Base-by-base conservation (phyloP, 2,888 invertebrate species). In the Microctonus aethiopoides region DNA sequence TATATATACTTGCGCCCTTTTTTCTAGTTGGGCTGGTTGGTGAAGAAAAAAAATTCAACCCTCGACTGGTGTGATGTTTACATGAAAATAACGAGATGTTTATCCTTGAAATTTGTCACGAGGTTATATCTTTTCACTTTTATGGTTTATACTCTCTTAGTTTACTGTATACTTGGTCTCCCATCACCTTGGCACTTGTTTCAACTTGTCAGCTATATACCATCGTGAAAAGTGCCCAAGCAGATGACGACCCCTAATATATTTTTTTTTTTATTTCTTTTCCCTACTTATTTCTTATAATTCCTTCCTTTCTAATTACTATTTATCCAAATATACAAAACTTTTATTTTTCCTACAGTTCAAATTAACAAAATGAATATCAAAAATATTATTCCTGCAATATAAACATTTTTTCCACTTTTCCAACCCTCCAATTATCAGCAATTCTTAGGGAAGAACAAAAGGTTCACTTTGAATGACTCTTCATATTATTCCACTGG, bases 101-200 rank as follows among this genome's bases (percentile, higher is more conserved):
- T 75, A 68, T 73, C 76, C 76, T 76, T 76, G 74, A 68, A 65
- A 72, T 76, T 72, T 64, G 73, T 72, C 74, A 76, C 74, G 74
- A 71, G 57, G 51, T 46, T 34, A 68, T 69, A 46, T 46, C 16
- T 34, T 59, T 54, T 46, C n/a, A 69, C 24, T 64, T 69, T 68
- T 68, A 68, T 64, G 68, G 64, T 46, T 46, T n/a, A 16, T 16
- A 16, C 16, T 46, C 46, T 46, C 46, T 20, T 16, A 16, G 20
- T 16, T n/a, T n/a, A 46, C 16, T n/a, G 16, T 20, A 54, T 62
- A 64, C 64, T 64, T 41, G n/a, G 46, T 26, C 51, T 57, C 39
- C 51, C 36, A 34, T 59, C 39, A 22, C 36, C 11, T 39, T 64
- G 16, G 46, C 16, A 46, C 29, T 59, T 69, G 22, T 52, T 46